A percentile compares a stretch with the other conserved stretches of the same genome.
phyloP scores from a whole-genome alignment of 2,797 vertebrate genomes.

The Valencia hispanica region DNA sequence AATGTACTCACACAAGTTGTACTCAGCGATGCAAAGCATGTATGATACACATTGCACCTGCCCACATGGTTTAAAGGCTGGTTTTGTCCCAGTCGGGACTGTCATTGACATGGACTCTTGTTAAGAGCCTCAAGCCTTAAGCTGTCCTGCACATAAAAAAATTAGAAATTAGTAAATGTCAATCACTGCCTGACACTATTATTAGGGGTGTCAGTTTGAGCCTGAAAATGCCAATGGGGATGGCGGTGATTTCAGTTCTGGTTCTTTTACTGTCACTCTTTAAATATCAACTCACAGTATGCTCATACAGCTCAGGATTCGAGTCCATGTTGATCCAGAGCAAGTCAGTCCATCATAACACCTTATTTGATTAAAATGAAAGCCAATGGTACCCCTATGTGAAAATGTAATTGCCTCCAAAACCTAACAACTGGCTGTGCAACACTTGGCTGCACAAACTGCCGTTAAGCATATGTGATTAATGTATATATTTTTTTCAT shows the following conservation, averaged over 20 bases:
- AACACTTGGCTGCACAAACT: neutral
- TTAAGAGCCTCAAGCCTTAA: slow-evolving; percentile 50
- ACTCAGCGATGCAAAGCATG: slow-evolving; percentile 1
- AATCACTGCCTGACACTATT: slow-evolving; percentile 63
- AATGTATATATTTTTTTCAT: neutral
- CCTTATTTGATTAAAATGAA: slow-evolving; percentile 55
- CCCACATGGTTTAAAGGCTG: slow-evolving; percentile 28
- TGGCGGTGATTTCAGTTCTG: slow-evolving; percentile 12
- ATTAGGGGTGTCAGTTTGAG: slow-evolving; percentile 40
- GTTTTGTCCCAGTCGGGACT: slow-evolving; percentile 42
- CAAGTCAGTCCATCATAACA: slow-evolving; percentile 30
- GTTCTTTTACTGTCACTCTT: slow-evolving; percentile 42
- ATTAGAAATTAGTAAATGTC: slow-evolving; percentile 73
- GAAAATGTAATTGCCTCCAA: neutral
- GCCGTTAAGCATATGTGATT: neutral
- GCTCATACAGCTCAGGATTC: slow-evolving; percentile 50
- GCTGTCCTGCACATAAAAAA: slow-evolving; percentile 48
- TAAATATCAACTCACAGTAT: slow-evolving; percentile 57
- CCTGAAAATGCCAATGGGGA: slow-evolving; percentile 35
- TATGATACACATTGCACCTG: slow-evolving; percentile 13
- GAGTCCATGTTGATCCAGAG: slow-evolving; percentile 37
- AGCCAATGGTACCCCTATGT: slow-evolving; percentile 26
- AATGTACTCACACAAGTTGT: slow-evolving; percentile 1
- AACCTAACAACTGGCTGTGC: neutral
- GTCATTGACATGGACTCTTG: slow-evolving; percentile 64